phyloP scores from a whole-genome alignment of 2,797 vertebrate genomes.

The Anguilla megastoma region DNA sequence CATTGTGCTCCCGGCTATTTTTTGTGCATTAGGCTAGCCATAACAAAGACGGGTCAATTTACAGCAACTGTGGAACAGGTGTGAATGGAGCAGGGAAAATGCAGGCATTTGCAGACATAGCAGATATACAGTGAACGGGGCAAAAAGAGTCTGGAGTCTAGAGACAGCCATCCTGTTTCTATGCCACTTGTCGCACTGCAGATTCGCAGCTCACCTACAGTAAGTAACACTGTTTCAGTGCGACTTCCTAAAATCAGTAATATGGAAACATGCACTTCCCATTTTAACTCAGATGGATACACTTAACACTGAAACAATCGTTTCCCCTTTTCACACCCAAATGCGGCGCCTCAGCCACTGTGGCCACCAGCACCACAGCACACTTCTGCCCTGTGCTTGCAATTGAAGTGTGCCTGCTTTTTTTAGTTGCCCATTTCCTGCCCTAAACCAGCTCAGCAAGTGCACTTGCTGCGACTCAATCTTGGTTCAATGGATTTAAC shows the following conservation, averaged over 20 bases:
- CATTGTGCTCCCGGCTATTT: neutral
- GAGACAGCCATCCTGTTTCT: neutral
- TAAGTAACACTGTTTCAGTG: neutral
- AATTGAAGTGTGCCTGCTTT: neutral
- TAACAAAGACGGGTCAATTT: neutral
- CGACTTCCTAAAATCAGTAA: neutral
- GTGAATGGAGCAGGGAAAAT: neutral
- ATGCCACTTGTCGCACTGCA: neutral
- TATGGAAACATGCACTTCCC: neutral
- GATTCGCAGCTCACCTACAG: neutral
- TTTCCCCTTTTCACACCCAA: neutral
- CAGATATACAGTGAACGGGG: neutral
- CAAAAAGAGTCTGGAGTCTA: neutral
- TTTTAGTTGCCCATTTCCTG: neutral
- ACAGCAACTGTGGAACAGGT: neutral
- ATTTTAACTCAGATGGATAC: neutral
- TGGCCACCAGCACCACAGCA: neutral
- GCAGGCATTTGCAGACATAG: neutral
- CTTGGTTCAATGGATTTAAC: neutral
- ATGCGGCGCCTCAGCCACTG: neutral
- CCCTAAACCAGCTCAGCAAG: neutral
- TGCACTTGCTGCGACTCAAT: neutral
- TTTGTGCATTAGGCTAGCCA: neutral
- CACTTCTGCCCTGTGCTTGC: neutral
- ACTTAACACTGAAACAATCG: no score